Percentiles rank a stretch among this genome's conserved stretches.
phyloP scores from a whole-genome alignment of 2,888 invertebrate species.

The Drosophila monieri region DNA sequence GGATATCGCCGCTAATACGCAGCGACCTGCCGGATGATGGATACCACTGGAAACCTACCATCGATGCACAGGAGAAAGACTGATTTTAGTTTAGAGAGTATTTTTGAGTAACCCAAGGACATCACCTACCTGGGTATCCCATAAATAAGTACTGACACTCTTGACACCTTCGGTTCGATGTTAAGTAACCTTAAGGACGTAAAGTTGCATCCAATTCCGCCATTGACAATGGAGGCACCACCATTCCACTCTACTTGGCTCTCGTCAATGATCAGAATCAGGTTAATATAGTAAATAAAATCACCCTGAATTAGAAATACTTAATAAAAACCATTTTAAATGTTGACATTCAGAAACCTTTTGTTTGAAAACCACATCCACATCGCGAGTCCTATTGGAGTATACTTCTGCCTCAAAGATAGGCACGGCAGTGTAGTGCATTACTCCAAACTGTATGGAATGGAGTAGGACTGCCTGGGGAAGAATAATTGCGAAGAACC shows the following conservation, averaged over 20 bases:
- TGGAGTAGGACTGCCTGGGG: conserved; percentile 19
- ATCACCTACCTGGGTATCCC: conserved; percentile 24
- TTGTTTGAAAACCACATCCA: conserved; percentile 23
- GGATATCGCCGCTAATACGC: conserved; percentile 90
- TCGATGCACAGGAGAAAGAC: conserved; percentile 7
- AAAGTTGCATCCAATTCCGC: conserved; percentile 56
- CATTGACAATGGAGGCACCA: conserved; percentile 32
- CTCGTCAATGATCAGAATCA: conserved; percentile 58
- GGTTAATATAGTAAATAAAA: conserved; percentile 42
- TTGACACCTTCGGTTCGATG: neutral
- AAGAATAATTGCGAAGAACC: conserved; percentile 23
- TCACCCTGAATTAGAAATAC: conserved; percentile 18
- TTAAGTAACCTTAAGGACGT: conserved; percentile 39
- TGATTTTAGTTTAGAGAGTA: conserved; percentile 7
- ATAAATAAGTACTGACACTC: conserved; percentile 52
- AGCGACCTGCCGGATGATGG: conserved; percentile 93
- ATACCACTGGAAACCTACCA: conserved; percentile 84
- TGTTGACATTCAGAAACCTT: conserved; percentile 32
- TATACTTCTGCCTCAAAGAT: conserved; percentile 48
- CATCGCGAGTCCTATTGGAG: neutral
- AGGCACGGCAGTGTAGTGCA: conserved; percentile 53
- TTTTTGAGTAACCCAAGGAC: neutral
- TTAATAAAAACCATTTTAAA: neutral
- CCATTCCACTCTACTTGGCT: conserved; percentile 17
- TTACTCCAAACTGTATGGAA: conserved; percentile 52